A percentile compares a stretch with the other conserved stretches of the same genome.
Conservation (phyloP, 2,113 vertebrate genomes). For the Microtus oregoni region DNA sequence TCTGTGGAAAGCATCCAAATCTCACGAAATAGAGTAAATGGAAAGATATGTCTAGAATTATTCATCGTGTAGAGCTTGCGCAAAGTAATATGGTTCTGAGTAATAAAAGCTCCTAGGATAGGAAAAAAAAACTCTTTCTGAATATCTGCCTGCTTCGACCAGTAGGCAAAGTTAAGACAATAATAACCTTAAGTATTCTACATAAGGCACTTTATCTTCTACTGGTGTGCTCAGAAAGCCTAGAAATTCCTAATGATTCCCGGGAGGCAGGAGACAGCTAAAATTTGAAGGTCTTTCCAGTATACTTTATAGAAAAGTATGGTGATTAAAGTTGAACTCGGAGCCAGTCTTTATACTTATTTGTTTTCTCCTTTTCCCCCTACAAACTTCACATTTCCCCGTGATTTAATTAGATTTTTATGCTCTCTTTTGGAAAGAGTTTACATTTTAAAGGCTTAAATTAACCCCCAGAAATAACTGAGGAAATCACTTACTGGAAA, state of each 20-base stretch:
- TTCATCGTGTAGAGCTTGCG: conserved; percentile 52
- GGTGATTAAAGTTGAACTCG: conserved; percentile 29
- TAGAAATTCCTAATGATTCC: conserved; percentile 25
- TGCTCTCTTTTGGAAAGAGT: conserved; percentile 51
- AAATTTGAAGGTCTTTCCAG: conserved; percentile 30
- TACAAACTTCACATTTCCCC: conserved; percentile 41
- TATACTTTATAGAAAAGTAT: conserved; percentile 30
- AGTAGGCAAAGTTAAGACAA: conserved; percentile 64
- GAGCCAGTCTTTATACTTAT: not conserved
- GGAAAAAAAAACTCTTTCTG: conserved; percentile 12
- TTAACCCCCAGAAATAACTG: conserved; percentile 59
- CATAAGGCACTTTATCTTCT: conserved; percentile 49
- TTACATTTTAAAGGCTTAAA: conserved; percentile 64
- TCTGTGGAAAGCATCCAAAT: conserved; percentile 33
- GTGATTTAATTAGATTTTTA: conserved; percentile 61
- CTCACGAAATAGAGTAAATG: conserved; percentile 51
- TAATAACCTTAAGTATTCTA: conserved; percentile 53
- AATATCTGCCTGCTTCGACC: conserved; percentile 30
- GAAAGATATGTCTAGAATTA: conserved; percentile 37
- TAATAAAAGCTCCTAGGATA: conserved; percentile 31
- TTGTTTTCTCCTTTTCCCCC: conserved; percentile 31
- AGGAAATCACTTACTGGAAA: conserved; percentile 73
- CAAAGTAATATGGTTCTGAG: conserved; percentile 32
- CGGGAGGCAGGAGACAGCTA: conserved; percentile 12
- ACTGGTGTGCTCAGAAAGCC: conserved; percentile 32